Evolutionary conservation across 1,140 invertebrate species (phyloP), one percentile per base, ranked within the genome.

Genomic region (Drosophila tsacasi): DNA sequence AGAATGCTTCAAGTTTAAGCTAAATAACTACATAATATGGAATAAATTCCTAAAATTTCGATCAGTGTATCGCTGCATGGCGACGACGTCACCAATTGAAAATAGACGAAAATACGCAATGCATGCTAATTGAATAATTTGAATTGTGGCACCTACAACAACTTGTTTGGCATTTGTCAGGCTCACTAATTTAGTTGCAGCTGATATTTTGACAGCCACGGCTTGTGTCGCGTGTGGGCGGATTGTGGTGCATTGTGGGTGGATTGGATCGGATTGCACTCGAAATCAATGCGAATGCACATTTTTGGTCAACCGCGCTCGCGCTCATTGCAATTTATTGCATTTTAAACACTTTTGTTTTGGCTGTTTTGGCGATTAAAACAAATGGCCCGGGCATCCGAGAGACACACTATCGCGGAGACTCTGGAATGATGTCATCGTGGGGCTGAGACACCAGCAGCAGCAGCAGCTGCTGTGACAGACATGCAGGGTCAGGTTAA

Each of bases 401-500:
- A 71, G 46, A 71, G 52, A 63, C 39, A 67, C 50, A 57, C 52
- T 21, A 44, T 55, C 39, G 42, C 42, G 27, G 65, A 62, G 69
- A 32, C 32, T 73, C 12, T 50, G 55, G 50, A 79, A 66, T 89
- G 84, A 89, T 89, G 84, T 89, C 84, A 89, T 84, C 59, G 54
- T 47, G 74, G 68, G 76, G 76, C 60, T 66, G 13, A 42, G 44
- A 46, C 64, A 37, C 25, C 49, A 47, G 42, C 55, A 42, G 69
- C 50, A 61, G 58, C 55, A n/a, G 60, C 21, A 55, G 25, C 47
- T 74, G 69, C 50, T 74, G 86, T 92, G 91, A 92, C 91, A 92
- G 91, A 81, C 91, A 87, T 90, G 79, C 91, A 91, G 91, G 91
- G 91, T 92, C 91, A 92, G 91, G 91, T 92, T 92, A 92, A 92